Evolutionary conservation across 2,113 vertebrate genomes (phyloP).

Genomic region (Indicator indicator): DNA sequence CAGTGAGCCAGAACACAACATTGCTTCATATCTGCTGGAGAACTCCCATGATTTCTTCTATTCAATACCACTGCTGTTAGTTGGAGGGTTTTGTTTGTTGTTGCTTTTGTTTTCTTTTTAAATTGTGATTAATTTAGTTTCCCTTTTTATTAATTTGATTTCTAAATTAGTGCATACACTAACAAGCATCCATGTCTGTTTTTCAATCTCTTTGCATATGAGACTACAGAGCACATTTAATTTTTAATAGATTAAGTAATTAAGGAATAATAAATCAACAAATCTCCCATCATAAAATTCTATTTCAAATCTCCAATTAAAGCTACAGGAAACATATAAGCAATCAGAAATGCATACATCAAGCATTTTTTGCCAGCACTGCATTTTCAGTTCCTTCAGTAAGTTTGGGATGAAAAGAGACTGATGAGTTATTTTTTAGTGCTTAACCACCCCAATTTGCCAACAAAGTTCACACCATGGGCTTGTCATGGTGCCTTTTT

Average conservation of each 20-base stretch:
- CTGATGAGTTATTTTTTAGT: background rate
- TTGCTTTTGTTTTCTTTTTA: background rate
- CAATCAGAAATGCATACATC: background rate
- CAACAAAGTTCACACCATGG: background rate
- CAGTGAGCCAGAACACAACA: background rate
- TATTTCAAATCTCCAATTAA: background rate
- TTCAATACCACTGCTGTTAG: background rate
- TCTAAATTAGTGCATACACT: background rate
- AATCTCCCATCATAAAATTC: background rate
- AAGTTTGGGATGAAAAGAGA: fast-evolving
- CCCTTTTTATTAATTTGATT: background rate
- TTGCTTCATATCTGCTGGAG: background rate
- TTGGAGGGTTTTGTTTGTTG: no score
- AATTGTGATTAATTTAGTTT: background rate
- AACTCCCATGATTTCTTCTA: background rate
- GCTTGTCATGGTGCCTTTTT: background rate
- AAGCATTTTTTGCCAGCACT: background rate
- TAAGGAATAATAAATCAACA: background rate
- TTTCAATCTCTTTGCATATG: background rate
- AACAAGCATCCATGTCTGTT: background rate
- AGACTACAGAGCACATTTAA: background rate
- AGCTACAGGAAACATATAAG: background rate
- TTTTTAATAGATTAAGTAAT: background rate
- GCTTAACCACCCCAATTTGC: background rate
- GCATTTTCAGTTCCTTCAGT: background rate